Evolutionary conservation across 2,113 vertebrate species (phyloP).

Genomic region (Periophthalmodon schlosseri): DNA sequence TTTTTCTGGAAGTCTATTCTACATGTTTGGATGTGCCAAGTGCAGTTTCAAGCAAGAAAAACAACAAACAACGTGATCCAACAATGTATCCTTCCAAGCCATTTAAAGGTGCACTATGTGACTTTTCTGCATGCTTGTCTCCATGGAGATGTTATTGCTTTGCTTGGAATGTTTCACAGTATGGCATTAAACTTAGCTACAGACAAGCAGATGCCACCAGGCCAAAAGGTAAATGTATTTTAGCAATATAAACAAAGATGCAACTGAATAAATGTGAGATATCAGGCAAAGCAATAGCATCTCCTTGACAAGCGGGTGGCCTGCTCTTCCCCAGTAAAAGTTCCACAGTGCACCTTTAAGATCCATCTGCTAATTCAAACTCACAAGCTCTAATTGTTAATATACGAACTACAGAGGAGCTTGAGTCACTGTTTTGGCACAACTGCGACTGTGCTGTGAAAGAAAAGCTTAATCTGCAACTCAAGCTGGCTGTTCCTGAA

Average conservation of each 20-base stretch:
- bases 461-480: neutral
- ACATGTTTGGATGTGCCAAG: neutral
- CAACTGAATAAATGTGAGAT: neutral
- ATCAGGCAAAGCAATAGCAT: neutral
- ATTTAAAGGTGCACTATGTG: too few relatives aligned
- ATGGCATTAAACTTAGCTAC: too few relatives aligned
- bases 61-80: neutral
- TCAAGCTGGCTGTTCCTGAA: neutral
- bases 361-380: neutral
- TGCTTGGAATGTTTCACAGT: too few relatives aligned
- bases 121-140: too few relatives aligned
- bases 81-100: neutral
- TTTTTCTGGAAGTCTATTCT: neutral
- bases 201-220: too few relatives aligned
- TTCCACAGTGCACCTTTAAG: neutral
- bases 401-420: neutral
- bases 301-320: neutral
- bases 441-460: neutral
- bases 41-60: neutral
- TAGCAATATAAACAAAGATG: too few relatives aligned
- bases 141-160: too few relatives aligned
- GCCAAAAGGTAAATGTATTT: too few relatives aligned
- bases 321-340: neutral
- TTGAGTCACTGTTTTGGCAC: neutral
- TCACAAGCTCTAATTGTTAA: neutral